A percentile compares a stretch with the other conserved stretches of the same genome.
Conservation (phyloP, 2,888 invertebrate genomes). For the Hermaeophaga mercurialis region DNA sequence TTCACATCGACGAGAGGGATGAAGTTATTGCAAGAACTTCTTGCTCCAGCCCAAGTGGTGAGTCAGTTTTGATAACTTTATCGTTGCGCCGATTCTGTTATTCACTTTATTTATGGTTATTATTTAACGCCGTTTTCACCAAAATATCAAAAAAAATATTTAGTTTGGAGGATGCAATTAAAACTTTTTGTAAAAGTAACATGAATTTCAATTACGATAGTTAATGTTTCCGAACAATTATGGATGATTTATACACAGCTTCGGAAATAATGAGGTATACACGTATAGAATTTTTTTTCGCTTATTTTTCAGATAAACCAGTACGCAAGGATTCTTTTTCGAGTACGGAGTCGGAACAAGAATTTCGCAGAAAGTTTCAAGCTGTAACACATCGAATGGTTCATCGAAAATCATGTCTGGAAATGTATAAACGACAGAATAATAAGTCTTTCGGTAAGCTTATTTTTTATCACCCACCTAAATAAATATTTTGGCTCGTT, state of each 20-base stretch:
- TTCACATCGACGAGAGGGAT: constrained; percentile 76
- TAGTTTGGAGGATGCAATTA: too few relatives aligned
- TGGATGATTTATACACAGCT: too few relatives aligned
- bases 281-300: neutral
- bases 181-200: too few relatives aligned
- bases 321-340: constrained; percentile 61
- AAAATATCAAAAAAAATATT: too few relatives aligned
- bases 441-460: constrained; percentile 82
- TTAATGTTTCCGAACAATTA: too few relatives aligned
- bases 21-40: constrained; percentile 57
- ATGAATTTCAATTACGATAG: too few relatives aligned
- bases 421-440: constrained; percentile 85
- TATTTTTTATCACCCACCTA: neutral
- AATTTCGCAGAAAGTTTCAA: constrained; percentile 84
- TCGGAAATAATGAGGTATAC: too few relatives aligned
- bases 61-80: too few relatives aligned
- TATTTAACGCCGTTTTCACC: too few relatives aligned
- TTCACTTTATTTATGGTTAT: too few relatives aligned
- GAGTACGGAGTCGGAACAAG: constrained; percentile 80
- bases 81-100: too few relatives aligned
- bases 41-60: constrained; percentile 31
- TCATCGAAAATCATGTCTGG: constrained; percentile 86
- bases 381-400: constrained; percentile 88
- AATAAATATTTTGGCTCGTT: too few relatives aligned
- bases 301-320: constrained; percentile 47